Base-by-base conservation (phyloP, 2,888 invertebrate species). In the Acleris holmiana region DNA sequence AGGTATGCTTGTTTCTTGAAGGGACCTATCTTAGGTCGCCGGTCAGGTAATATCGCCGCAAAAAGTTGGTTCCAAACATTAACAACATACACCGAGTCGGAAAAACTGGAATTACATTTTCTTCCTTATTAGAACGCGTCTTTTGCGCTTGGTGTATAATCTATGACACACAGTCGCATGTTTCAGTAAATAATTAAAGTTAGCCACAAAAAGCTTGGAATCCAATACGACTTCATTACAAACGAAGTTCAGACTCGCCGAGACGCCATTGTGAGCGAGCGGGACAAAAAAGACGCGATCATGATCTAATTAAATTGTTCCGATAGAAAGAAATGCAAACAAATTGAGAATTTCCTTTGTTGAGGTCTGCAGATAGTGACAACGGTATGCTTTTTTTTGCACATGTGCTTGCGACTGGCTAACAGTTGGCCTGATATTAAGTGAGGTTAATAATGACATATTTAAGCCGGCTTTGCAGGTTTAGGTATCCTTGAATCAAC, bases 121-220 rank as follows among this genome's bases (percentile, higher is more conserved):
- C 15, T 13, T 8, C 2, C 6, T 23, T 48, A 25, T 29, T 13
- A 21, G 6, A 49, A n/a, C 15, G n/a, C 29, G 13, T 10, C 35
- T 4, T 51, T 35, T 51, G 35, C 18, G 7, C n/a, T 5, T 5
- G 10, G 3, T 85, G 81, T 82, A 68, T 84, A 78, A 23, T 63
- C 57, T 53, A 25, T 47, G 48, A 35, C 57, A 40, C 40, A 5
- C 55, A 29, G 74, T 74, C 76, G 76, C 77, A 73, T 70, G 67
- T 75, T 76, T 83, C 80, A 67, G 79, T 77, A 72, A 70, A 79
- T 84, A 86, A 89, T 89, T 86, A 83, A 87, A 84, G 84, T 73
- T 73, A 72, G 64, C 51, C 67, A 83, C 70, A 88, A 88, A 86
- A 88, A 83, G 67, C 71, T 65, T 58, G 67, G 72, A 76, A 73